A percentile compares a stretch with the other conserved stretches of the same genome.
phyloP scores from a whole-genome alignment of 2,888 invertebrate species.

The Tridacna gigas region DNA sequence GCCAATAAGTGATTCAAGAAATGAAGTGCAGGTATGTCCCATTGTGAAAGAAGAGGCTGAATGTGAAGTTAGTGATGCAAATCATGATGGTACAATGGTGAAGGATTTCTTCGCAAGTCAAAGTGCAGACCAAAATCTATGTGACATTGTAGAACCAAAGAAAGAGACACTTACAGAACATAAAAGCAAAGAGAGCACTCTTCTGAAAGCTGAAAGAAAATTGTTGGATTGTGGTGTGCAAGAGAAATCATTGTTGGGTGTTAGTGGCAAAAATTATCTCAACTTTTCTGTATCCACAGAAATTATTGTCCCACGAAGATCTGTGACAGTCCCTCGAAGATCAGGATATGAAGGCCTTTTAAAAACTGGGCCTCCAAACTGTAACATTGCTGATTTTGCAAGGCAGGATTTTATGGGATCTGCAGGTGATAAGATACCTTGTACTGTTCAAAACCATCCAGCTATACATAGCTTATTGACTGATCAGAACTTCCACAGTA shows the following conservation, averaged over 20 bases:
- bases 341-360: background rate
- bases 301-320: constrained; percentile 7
- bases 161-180: background rate
- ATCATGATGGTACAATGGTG: background rate
- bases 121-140: background rate
- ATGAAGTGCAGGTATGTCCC: too few species aligned
- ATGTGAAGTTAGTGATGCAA: too few species aligned
- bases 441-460: too few species aligned
- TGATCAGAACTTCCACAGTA: too few species aligned
- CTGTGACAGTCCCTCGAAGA: background rate
- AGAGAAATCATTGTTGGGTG: background rate
- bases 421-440: too few species aligned
- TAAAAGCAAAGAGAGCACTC: background rate
- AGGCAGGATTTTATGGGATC: background rate
- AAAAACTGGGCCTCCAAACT: constrained; percentile 5
- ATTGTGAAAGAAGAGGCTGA: too few species aligned
- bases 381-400: background rate
- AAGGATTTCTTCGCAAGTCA: background rate
- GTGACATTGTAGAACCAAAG: background rate
- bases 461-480: too few species aligned
- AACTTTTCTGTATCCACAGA: background rate
- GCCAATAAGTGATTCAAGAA: too few species aligned
- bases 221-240: background rate
- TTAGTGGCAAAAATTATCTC: background rate
- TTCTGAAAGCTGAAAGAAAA: background rate